phyloP scores from a whole-genome alignment of 2,797 vertebrate species.

The Phoxinus dragarum region DNA sequence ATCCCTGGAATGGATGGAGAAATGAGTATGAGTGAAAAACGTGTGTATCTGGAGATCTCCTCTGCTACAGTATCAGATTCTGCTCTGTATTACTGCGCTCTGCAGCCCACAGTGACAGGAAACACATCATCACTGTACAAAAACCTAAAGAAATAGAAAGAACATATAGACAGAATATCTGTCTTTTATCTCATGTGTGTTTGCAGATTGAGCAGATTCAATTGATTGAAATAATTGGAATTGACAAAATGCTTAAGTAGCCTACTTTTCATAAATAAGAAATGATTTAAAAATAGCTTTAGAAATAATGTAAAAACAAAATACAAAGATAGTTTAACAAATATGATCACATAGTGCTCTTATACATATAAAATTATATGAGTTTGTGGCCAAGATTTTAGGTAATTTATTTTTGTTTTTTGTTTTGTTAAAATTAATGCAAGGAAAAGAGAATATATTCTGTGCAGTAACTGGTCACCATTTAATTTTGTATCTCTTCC shows the following conservation, averaged over 20 bases:
- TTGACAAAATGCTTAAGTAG: too few relatives aligned
- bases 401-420: too few relatives aligned
- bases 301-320: background rate
- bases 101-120: too few relatives aligned
- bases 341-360: background rate
- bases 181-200: background rate
- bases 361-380: background rate
- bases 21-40: background rate
- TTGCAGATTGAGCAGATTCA: background rate
- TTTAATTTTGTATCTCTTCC: too few relatives aligned
- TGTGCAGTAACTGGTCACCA: too few relatives aligned
- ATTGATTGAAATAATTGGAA: background rate
- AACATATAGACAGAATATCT: background rate
- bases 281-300: background rate
- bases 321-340: background rate
- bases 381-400: background rate
- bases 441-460: too few relatives aligned
- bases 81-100: too few relatives aligned
- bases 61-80: too few relatives aligned
- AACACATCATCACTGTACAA: background rate
- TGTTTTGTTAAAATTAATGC: too few relatives aligned
- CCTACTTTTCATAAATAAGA: background rate
- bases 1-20: slow-evolving; percentile 19
- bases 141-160: background rate
- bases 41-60: too few relatives aligned